A percentile compares a stretch with the other conserved stretches of the same genome.
These are phyloP conservation scores for Phymastichus coffea DNA, from an alignment of 1,140 invertebrate species.

Conservation along the genomic window DNA sequence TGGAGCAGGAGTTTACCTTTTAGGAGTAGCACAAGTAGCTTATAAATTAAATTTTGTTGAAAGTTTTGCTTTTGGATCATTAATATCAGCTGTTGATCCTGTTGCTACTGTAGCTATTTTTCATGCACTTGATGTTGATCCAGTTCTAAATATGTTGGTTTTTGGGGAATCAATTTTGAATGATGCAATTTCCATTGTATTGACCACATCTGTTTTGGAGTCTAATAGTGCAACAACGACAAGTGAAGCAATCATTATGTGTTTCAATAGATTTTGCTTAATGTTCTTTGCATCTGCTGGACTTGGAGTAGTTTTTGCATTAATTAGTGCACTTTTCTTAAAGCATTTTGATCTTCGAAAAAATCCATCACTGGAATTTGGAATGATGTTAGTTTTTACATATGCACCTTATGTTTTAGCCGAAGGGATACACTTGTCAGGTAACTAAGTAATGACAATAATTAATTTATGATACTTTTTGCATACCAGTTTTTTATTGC, in stretches of 20 bases:
- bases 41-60: slow-evolving; percentile 92
- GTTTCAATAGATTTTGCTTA: slow-evolving; percentile 87
- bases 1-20: slow-evolving; percentile 90
- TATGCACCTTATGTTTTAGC: slow-evolving; percentile 98
- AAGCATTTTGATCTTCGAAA: slow-evolving; percentile 97
- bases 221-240: slow-evolving; percentile 69
- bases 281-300: slow-evolving; percentile 99
- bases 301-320: slow-evolving; percentile 93
- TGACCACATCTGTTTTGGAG: slow-evolving; percentile 86
- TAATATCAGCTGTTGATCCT: slow-evolving; percentile 98
- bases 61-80: slow-evolving; percentile 96
- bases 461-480: not conserved
- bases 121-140: slow-evolving; percentile 93
- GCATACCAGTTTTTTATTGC: slow-evolving; percentile 42
- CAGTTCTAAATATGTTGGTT: slow-evolving; percentile 96
- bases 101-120: slow-evolving; percentile 98
- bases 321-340: slow-evolving; percentile 89
- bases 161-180: slow-evolving; percentile 98
- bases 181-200: slow-evolving; percentile 96
- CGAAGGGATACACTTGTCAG: slow-evolving; percentile 94
- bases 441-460: slow-evolving; percentile 53
- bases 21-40: slow-evolving; percentile 86
- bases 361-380: slow-evolving; percentile 97
- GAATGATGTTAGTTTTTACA: slow-evolving; percentile 97
- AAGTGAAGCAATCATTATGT: slow-evolving; percentile 84